A percentile compares a stretch with the other conserved stretches of the same genome.
Evolutionary conservation across 1,140 invertebrate genomes (phyloP).

Genomic region (Uloborus diversus): DNA sequence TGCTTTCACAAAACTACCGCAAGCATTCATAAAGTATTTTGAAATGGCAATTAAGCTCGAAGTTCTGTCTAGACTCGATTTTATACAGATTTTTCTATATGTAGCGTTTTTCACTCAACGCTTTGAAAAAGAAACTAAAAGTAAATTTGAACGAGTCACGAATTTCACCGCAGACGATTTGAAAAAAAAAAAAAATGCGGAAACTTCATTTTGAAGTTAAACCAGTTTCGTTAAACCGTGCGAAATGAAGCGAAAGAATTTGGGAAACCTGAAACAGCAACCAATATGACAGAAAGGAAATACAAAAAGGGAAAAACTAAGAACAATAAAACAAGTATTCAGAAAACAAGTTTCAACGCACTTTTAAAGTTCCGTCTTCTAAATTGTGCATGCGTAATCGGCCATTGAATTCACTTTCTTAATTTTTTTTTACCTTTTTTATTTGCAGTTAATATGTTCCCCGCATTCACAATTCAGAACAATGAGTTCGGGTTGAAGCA

Average conservation of each 20-base stretch:
- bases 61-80: neutral
- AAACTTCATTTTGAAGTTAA: constrained; percentile 16
- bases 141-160: neutral
- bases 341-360: constrained; percentile 21
- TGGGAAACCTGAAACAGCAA: neutral
- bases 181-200: neutral
- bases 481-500: constrained; percentile 14
- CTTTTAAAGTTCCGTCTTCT: constrained; percentile 9
- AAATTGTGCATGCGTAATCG: constrained; percentile 33
- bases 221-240: neutral
- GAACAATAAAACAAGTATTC: neutral
- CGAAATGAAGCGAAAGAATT: neutral
- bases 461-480: too few relatives aligned
- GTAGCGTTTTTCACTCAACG: neutral
- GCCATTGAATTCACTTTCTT: constrained; percentile 5
- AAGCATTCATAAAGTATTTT: neutral
- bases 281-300: neutral
- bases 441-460: neutral
- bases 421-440: neutral
- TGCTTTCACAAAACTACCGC: too few relatives aligned
- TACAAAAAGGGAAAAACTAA: constrained; percentile 10
- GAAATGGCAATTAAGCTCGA: neutral
- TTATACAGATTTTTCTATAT: neutral
- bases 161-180: neutral
- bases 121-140: neutral